A percentile compares a stretch with the other conserved stretches of the same genome.
Evolutionary conservation across 2,888 invertebrate species (phyloP).

Genomic region (Drosophila sordidula): DNA sequence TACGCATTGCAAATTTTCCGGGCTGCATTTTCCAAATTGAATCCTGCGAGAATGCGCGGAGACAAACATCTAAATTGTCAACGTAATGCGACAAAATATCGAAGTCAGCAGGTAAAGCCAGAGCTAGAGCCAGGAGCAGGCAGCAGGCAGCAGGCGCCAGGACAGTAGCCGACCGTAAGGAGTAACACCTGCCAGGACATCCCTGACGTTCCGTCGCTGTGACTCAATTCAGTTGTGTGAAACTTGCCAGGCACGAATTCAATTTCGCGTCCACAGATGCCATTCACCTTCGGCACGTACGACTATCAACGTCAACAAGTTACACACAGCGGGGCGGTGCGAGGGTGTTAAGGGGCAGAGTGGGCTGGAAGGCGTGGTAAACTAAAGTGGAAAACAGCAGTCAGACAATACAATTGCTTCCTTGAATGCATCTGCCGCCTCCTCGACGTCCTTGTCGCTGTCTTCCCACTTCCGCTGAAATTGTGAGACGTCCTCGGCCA

Average conservation of each 20-base stretch:
- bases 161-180: slow-evolving; percentile 5
- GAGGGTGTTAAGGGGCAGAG: neutral
- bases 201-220: slow-evolving; percentile 34
- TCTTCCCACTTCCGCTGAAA: slow-evolving; percentile 43
- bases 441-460: slow-evolving; percentile 27
- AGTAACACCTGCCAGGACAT: slow-evolving; percentile 32
- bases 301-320: slow-evolving; percentile 80
- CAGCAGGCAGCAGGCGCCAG: neutral
- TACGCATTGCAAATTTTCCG: slow-evolving; percentile 57
- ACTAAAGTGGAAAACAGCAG: slow-evolving; percentile 78
- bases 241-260: slow-evolving; percentile 77
- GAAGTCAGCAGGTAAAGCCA: slow-evolving; percentile 71
- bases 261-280: slow-evolving; percentile 82
- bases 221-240: slow-evolving; percentile 69
- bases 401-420: slow-evolving; percentile 79
- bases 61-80: slow-evolving; percentile 82
- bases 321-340: slow-evolving; percentile 42
- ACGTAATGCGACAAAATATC: slow-evolving; percentile 81
- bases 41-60: slow-evolving; percentile 69
- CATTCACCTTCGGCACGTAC: slow-evolving; percentile 81
- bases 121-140: slow-evolving; percentile 7
- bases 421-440: slow-evolving; percentile 68
- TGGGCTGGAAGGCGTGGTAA: slow-evolving; percentile 58
- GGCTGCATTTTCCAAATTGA: slow-evolving; percentile 71
- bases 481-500: slow-evolving; percentile 32